Evolutionary conservation across 2,888 invertebrate species (phyloP).

Genomic region (Drosophila atroscutellata): DNA sequence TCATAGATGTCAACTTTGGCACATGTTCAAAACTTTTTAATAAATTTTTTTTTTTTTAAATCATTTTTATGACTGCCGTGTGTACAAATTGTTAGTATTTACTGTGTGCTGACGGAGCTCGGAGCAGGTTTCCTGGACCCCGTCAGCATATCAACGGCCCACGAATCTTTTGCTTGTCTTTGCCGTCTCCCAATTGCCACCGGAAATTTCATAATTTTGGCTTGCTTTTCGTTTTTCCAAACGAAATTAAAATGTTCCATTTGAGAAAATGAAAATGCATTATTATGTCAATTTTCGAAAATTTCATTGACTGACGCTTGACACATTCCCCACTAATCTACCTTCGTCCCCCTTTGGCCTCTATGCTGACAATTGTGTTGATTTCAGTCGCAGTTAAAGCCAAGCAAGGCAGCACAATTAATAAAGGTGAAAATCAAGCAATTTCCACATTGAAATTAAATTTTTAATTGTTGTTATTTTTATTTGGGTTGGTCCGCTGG

Average conservation of each 20-base stretch:
- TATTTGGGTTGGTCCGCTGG: conserved; percentile 13
- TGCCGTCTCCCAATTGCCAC: conserved; percentile 51
- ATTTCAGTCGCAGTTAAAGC: conserved; percentile 53
- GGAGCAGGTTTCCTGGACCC: conserved; percentile 40
- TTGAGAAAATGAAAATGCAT: conserved; percentile 71
- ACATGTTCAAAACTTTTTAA: neutral
- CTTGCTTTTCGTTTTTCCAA: conserved; percentile 24
- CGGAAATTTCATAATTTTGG: conserved; percentile 76
- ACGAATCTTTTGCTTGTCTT: conserved; percentile 38
- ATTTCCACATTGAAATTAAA: conserved; percentile 37
- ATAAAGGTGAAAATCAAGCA: conserved; percentile 51
- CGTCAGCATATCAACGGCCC: no score
- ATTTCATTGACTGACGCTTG: conserved; percentile 74
- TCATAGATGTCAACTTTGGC: neutral
- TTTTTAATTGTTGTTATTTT: conserved; percentile 27
- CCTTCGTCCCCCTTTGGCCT: neutral
- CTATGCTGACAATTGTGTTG: conserved; percentile 48
- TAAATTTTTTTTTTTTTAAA: neutral
- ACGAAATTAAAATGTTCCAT: conserved; percentile 73
- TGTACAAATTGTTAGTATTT: neutral
- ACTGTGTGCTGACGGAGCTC: conserved; percentile 28
- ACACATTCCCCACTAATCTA: conserved; percentile 44
- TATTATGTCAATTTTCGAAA: conserved; percentile 73
- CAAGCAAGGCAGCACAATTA: conserved; percentile 41
- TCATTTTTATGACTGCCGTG: neutral